Evolutionary conservation across 2,888 invertebrate genomes (phyloP), one percentile per base, ranked within the genome.

Genomic region (Nomada ruficornis): DNA sequence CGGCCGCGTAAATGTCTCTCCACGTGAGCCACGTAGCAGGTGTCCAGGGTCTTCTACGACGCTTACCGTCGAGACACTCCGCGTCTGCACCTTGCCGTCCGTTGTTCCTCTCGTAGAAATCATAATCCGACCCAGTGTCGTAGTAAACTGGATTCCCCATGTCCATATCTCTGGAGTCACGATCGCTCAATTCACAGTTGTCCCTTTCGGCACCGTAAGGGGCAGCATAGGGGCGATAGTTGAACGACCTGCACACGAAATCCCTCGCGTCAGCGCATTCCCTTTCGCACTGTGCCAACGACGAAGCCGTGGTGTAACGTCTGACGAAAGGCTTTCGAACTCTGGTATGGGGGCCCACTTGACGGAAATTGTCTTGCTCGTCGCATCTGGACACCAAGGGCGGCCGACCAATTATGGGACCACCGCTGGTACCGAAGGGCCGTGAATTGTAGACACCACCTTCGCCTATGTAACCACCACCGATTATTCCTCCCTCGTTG

Each of bases 161-260:
- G 91, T 98, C 98, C 91, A 98, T 94, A 90, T 98, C 97, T 73
- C 97, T 95, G 0, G 97, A 96, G 92, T 98, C 98, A 65, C 97
- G 95, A 92, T 98, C 98, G 92, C 98, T 98, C 10, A 98, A 94
- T 93, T 98, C 98, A 91, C 98, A 98, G 93, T 98, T 98, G 88
- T 98, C 98, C 52, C 96, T 94, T 85, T 96, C 96, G 2, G 95
- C 95, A 9, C 94, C 95, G 86, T 95, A 97, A 15, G 96, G 95
- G 54, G 95, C 95, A 44, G 95, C 94, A 71, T 95, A 94, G 0
- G 94, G 97, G 96, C 97, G 96, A 94, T 96, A 98, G 94, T 98
- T 98, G 94, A 98, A 98, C 52, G 98, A 97, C 92, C 97, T 95
- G 91, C 98, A 98, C 76, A 96, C 95, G 92, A 98, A 98, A 91